Evolutionary conservation across 1,140 invertebrate species (phyloP).

Genomic region (Lordiphosa clarofinis): DNA sequence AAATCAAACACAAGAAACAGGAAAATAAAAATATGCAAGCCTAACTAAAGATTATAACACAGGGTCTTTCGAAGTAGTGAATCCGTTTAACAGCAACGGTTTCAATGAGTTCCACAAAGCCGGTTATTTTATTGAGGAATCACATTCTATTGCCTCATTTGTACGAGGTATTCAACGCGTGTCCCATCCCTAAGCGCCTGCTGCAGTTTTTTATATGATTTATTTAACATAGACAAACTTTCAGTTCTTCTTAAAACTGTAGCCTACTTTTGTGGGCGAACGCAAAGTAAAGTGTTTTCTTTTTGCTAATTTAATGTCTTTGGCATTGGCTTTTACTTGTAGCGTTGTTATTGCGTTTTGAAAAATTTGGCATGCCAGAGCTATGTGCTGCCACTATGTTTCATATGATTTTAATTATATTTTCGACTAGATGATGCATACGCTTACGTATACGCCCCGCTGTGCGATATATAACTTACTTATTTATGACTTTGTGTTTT

Average conservation of each 20-base stretch:
- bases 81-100: too few species aligned
- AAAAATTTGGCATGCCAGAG: constrained; percentile 4
- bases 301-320: too few species aligned
- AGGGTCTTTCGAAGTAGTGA: too few species aligned
- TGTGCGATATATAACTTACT: constrained; percentile 26
- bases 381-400: constrained; percentile 1
- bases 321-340: not conserved
- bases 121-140: too few species aligned
- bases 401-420: constrained; percentile 47
- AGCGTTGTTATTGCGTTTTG: constrained; percentile 2
- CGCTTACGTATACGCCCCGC: constrained; percentile 31
- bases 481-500: constrained; percentile 49
- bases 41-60: too few species aligned
- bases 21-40: too few species aligned
- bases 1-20: too few species aligned
- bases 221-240: constrained; percentile 1
- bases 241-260: too few species aligned
- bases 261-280: constrained; percentile 11
- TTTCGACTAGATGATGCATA: constrained; percentile 34
- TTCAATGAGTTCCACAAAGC: too few species aligned
- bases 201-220: not conserved
- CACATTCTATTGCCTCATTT: too few species aligned
- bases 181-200: too few species aligned
- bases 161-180: not conserved
- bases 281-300: constrained; percentile 1